These are phyloP conservation scores for Eumerus sabulonum DNA, from an alignment of 2,888 invertebrate genomes.

Conservation along the genomic window DNA sequence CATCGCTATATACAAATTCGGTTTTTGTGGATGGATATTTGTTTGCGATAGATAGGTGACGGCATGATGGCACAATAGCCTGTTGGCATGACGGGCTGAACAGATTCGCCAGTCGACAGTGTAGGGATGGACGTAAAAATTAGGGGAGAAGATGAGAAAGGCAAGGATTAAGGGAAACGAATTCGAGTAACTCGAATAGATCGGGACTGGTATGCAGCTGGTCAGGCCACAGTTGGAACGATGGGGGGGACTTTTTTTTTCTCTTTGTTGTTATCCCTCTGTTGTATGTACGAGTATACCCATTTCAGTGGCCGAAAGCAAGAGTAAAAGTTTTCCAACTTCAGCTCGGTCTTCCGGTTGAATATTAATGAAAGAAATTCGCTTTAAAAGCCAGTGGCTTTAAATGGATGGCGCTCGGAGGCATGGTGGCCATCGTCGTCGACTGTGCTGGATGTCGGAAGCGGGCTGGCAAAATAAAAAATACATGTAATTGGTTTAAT, in stretches of 20 bases:
- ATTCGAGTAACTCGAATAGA: slow-evolving; percentile 43
- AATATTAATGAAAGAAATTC: slow-evolving; percentile 61
- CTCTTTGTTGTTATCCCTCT: too few relatives aligned
- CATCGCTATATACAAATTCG: not conserved
- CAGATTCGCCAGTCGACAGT: too few relatives aligned
- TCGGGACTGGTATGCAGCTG: slow-evolving; percentile 34
- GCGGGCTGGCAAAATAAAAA: slow-evolving; percentile 37
- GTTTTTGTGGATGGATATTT: slow-evolving; percentile 43
- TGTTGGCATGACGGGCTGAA: not conserved
- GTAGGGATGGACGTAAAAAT: not conserved
- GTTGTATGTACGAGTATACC: too few relatives aligned
- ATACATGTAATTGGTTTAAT: slow-evolving; percentile 66
- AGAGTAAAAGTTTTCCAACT: slow-evolving; percentile 43
- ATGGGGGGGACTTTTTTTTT: slow-evolving; percentile 23
- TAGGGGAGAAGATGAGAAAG: not conserved
- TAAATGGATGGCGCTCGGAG: not conserved
- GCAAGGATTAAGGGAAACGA: slow-evolving; percentile 3
- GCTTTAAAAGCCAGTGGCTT: slow-evolving; percentile 50
- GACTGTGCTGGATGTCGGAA: slow-evolving; percentile 20
- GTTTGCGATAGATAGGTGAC: slow-evolving; percentile 11
- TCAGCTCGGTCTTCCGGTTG: slow-evolving; percentile 54
- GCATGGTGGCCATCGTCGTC: not conserved
- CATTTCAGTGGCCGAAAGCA: not conserved
- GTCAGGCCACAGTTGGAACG: slow-evolving; percentile 47
- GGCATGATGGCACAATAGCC: not conserved